These are phyloP conservation scores for Apogon hyalosoma DNA, from an alignment of 2,797 vertebrate species.

Conservation along the genomic window DNA sequence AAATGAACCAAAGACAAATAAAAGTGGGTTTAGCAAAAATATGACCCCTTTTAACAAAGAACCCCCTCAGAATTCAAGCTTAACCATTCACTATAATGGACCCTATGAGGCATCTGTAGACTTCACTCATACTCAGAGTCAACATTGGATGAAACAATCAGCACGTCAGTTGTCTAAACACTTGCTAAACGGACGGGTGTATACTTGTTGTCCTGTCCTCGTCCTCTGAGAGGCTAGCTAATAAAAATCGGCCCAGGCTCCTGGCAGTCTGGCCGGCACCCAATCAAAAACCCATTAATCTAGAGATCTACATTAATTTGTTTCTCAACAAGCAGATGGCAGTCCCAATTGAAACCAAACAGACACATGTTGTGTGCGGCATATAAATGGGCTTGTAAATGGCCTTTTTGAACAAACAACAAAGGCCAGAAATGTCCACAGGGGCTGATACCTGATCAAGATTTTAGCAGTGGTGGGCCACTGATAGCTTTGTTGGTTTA, in stretches of 20 bases:
- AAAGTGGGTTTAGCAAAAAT: too few species aligned
- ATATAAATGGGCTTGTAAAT: slow-evolving; percentile 61
- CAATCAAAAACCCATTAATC: slow-evolving; percentile 80
- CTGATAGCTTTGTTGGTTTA: slow-evolving; percentile 20
- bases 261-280: slow-evolving; percentile 62
- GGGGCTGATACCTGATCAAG: slow-evolving; percentile 48
- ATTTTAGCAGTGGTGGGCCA: slow-evolving; percentile 11
- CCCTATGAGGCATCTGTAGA: slow-evolving; percentile 2
- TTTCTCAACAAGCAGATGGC: slow-evolving; percentile 73
- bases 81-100: background rate
- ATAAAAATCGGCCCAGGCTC: slow-evolving; percentile 54
- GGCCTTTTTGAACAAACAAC: slow-evolving; percentile 26
- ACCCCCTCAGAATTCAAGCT: background rate
- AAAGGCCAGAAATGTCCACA: slow-evolving; percentile 19
- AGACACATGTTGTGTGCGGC: slow-evolving; percentile 52
- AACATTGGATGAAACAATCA: slow-evolving; percentile 32
- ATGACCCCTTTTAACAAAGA: slow-evolving; percentile 8
- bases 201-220: slow-evolving; percentile 36
- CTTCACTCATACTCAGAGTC: slow-evolving; percentile 19
- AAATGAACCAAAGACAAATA: too few species aligned
- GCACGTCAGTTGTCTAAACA: background rate
- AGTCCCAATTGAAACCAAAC: slow-evolving; percentile 64
- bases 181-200: slow-evolving; percentile 35
- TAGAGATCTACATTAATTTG: slow-evolving; percentile 70
- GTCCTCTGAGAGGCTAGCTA: slow-evolving; percentile 51